Evolutionary conservation across 2,113 vertebrate genomes (phyloP).

Genomic region (Uria aalge): DNA sequence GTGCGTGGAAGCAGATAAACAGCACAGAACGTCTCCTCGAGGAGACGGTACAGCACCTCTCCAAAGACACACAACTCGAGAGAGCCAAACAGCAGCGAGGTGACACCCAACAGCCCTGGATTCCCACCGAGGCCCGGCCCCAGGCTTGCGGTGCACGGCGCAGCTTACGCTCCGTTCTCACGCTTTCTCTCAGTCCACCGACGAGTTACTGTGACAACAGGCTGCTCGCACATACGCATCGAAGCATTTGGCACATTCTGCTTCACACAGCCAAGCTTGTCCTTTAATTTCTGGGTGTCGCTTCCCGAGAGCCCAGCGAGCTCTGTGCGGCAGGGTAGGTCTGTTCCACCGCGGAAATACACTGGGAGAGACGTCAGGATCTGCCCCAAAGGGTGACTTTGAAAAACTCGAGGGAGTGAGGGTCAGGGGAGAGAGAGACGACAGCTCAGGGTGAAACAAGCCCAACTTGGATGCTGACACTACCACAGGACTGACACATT

Average conservation of each 20-base stretch:
- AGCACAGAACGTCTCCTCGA: neutral
- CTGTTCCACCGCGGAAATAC: too few species aligned
- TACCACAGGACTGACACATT: neutral
- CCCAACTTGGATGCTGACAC: fast-evolving
- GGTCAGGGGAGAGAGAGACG: neutral
- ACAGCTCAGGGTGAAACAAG: neutral
- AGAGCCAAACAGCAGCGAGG: neutral
- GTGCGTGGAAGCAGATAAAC: neutral
- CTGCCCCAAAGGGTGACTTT: neutral
- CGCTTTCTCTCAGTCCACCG: neutral
- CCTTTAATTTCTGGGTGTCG: neutral
- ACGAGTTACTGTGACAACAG: neutral
- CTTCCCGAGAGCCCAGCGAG: neutral
- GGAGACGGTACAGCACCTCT: neutral
- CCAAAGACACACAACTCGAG: neutral
- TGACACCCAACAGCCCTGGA: neutral
- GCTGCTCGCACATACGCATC: neutral
- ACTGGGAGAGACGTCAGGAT: neutral
- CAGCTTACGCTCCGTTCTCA: neutral
- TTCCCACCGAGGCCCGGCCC: neutral
- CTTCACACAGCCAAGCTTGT: neutral
- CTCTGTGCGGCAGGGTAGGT: fast-evolving
- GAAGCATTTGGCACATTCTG: neutral
- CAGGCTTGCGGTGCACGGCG: fast-evolving
- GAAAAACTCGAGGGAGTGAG: too few species aligned